These are phyloP conservation scores for Drosophila nigrodunni DNA, from an alignment of 1,140 invertebrate genomes.

Conservation along the genomic window DNA sequence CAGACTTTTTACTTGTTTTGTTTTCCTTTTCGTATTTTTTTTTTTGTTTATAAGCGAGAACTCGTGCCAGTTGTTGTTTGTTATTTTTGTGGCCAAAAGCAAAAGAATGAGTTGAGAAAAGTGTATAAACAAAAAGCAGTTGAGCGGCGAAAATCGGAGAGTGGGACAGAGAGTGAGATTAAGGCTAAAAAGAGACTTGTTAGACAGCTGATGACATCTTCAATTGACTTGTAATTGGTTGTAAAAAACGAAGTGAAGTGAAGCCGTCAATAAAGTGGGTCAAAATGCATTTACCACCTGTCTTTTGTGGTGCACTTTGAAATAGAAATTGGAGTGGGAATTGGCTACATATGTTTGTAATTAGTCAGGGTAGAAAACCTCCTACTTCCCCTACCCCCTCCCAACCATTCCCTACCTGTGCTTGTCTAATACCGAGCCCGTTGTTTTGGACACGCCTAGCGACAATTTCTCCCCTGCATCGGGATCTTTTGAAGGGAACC, in stretches of 20 bases:
- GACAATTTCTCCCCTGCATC: constrained; percentile 12
- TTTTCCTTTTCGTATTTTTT: constrained; percentile 29
- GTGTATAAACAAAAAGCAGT: constrained; percentile 3
- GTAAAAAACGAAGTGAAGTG: constrained; percentile 38
- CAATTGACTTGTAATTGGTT: constrained; percentile 68
- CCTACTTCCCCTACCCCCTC: not conserved
- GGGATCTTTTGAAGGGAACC: constrained; percentile 25
- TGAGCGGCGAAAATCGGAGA: not conserved
- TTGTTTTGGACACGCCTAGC: constrained; percentile 2
- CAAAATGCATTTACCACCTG: constrained; percentile 56
- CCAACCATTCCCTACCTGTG: not conserved
- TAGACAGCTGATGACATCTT: constrained; percentile 59
- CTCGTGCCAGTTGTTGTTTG: constrained; percentile 51
- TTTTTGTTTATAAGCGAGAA: constrained; percentile 68
- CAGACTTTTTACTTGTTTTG: constrained; percentile 34
- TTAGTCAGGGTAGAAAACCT: constrained; percentile 26
- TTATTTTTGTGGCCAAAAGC: constrained; percentile 55
- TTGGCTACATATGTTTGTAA: constrained; percentile 14
- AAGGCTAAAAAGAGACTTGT: constrained; percentile 2
- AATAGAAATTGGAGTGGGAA: constrained; percentile 4
- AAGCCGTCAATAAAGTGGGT: constrained; percentile 60
- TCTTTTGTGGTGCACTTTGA: constrained; percentile 9
- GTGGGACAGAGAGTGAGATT: not conserved
- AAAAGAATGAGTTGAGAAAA: constrained; percentile 35
- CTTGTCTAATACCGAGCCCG: constrained; percentile 21